Evolutionary conservation across 2,113 vertebrate genomes (phyloP), one percentile per base, ranked within the genome.

Genomic region (Lampris megalopsis): DNA sequence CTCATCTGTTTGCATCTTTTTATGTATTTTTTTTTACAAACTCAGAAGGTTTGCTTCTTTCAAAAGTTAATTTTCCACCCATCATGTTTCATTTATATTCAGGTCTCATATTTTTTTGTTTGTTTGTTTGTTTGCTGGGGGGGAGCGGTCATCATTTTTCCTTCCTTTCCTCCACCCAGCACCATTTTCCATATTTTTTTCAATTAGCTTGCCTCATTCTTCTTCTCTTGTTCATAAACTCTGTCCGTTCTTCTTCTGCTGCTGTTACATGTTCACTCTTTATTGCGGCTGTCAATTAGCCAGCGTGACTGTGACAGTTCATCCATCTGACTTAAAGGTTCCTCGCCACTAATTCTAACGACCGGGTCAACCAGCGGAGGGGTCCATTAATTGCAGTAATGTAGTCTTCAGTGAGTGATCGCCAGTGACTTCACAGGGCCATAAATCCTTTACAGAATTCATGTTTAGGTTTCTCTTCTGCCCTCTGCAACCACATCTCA

Each of bases 341-440:
- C 86, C 80, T 85, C 61, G 73, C 83, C 85, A 82, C 87, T 91
- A 89, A 90, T 91, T 91, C 49, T 89, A 89, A 93, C 85, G 81
- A 86, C 79, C 73, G 73, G 92, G 92, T 94, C 92, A 94, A 94
- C 91, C 87, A 91, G 89, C 80, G 40, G 76, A 86, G 90, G 89
- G 89, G 82, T 71, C 83, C 92, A 94, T 94, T 94, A 94, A 94
- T 92, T 92, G 92, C 87, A 90, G 91, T 92, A 93, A 93, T 92
- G 91, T 92, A 93, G 92, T 91, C 91, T 83, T 91, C 86, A 86
- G 89, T 93, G 91, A 92, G 88, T 71, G 89, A 91, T 91, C 88
- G 84, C 86, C 90, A 82, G 58, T 85, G 89, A 75, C 83, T 85
- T 82, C 69, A 60, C 71, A 86, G 84, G 49, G 77, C 88, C 66